Conservation (phyloP, 2,113 vertebrate genomes). For the Hyla sarda region DNA sequence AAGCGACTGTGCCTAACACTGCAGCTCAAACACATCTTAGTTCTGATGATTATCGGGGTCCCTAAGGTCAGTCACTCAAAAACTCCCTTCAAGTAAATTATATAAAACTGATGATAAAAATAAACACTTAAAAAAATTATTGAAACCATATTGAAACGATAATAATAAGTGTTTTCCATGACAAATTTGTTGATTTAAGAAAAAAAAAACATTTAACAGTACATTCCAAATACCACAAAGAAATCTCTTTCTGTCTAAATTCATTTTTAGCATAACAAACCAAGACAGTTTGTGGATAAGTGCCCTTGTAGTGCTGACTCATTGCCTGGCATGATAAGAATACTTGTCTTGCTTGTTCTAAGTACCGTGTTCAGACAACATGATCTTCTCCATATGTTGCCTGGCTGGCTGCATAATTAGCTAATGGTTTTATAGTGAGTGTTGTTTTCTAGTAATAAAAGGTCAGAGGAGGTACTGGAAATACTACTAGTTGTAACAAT, state of each 20-base stretch:
- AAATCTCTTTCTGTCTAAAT: not conserved
- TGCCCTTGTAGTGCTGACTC: not conserved
- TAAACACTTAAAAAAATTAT: not conserved
- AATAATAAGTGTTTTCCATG: not conserved
- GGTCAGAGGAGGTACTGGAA: not conserved
- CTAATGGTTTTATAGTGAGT: not conserved
- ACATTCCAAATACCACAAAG: not conserved
- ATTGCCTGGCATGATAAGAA: not conserved
- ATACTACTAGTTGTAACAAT: not conserved
- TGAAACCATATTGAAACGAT: not conserved
- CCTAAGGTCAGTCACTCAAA: too few species aligned
- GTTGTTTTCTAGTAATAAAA: not conserved
- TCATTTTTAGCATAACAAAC: not conserved
- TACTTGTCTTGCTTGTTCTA: not conserved
- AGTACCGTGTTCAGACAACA: not conserved
- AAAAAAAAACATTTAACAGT: not conserved
- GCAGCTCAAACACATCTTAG: too few species aligned
- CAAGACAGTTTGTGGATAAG: not conserved
- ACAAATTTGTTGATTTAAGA: not conserved
- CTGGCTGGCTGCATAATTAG: not conserved
- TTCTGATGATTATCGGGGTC: too few species aligned
- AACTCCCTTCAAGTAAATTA: not conserved
- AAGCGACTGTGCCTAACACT: too few species aligned
- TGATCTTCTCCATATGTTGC: conserved; percentile 17
- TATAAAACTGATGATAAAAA: not conserved